Percentiles rank a stretch among this genome's conserved stretches.
Evolutionary conservation across 2,888 invertebrate species (phyloP).

Genomic region (Diploptera punctata): DNA sequence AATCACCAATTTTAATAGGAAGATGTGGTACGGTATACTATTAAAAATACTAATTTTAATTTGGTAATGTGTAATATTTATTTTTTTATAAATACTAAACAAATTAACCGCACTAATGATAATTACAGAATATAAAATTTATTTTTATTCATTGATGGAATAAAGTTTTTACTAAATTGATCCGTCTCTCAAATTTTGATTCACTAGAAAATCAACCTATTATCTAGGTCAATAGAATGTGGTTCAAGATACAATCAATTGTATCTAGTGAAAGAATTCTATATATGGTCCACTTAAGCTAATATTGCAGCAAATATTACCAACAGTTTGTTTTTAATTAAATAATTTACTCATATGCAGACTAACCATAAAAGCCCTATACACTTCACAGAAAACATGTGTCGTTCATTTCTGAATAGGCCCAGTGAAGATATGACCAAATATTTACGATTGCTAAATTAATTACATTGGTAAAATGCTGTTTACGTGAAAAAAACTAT

Average conservation of each 20-base stretch:
- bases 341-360: background rate
- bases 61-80: background rate
- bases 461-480: no score
- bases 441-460: no score
- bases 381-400: no score
- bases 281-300: constrained; percentile 7
- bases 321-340: constrained; percentile 2
- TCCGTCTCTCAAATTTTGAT: background rate
- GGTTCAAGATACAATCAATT: background rate
- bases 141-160: background rate
- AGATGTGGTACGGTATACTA: no score
- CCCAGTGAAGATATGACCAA: no score
- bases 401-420: no score
- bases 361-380: no score
- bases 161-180: background rate
- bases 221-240: background rate
- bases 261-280: background rate
- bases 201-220: background rate
- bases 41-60: constrained; percentile 1
- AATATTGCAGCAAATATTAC: constrained; percentile 5
- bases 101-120: background rate
- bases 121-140: constrained; percentile 16
- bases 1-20: background rate
- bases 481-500: no score
- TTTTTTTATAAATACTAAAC: constrained; percentile 13